Percentiles rank a stretch among this genome's conserved stretches.
Evolutionary conservation across 1,140 invertebrate species (phyloP).

Genomic region (Meteorus sp.): DNA sequence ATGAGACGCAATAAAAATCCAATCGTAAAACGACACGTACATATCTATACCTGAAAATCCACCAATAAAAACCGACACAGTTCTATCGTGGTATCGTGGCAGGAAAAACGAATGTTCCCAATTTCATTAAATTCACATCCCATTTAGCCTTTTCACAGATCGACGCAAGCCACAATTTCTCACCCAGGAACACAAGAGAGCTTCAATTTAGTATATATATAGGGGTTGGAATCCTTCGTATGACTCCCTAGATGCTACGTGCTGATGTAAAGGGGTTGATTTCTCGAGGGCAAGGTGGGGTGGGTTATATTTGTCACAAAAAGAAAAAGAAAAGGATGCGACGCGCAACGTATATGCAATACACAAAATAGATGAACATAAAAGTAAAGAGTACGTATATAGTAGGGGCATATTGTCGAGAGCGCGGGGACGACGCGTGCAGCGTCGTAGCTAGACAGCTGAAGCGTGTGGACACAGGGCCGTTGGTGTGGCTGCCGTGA

Average conservation of each 20-base stretch:
- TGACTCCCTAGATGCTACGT: not conserved
- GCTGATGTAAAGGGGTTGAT: slow-evolving; percentile 22
- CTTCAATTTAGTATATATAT: not conserved
- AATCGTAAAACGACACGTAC: no score
- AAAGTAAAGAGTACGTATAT: no score
- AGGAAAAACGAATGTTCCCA: not conserved
- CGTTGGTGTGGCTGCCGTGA: no score
- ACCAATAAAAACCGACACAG: no score
- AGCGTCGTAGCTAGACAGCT: slow-evolving; percentile 22
- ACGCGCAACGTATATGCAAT: not conserved
- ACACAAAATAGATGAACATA: not conserved
- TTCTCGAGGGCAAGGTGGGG: slow-evolving; percentile 2
- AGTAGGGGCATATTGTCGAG: no score
- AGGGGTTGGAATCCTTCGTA: no score
- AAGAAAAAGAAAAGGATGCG: not conserved
- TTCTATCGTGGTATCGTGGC: no score
- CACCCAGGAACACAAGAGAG: slow-evolving; percentile 20
- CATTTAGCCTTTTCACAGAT: slow-evolving; percentile 24
- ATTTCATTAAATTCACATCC: slow-evolving; percentile 28
- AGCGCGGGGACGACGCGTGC: slow-evolving; percentile 16
- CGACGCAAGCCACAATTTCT: slow-evolving; percentile 26
- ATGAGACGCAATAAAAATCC: no score
- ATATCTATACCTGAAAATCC: no score
- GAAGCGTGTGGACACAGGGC: slow-evolving; percentile 19
- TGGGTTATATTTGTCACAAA: not conserved